Conservation (phyloP, 2,113 vertebrate genomes). For the Sprattus sprattus region DNA sequence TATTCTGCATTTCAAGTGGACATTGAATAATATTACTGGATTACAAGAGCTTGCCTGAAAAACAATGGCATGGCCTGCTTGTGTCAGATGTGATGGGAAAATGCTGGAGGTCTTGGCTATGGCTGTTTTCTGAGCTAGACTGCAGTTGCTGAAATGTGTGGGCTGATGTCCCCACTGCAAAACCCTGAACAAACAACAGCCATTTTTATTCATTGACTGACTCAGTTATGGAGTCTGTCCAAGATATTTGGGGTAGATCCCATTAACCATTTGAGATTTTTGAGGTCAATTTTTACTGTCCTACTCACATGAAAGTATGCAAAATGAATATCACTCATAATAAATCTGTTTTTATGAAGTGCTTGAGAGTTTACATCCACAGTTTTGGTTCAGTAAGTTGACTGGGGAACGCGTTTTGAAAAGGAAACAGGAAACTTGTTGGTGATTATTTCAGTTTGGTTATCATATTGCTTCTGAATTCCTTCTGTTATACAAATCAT, state of each 20-base stretch:
- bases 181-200: conserved; percentile 32
- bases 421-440: not conserved
- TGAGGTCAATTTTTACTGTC: conserved; percentile 1
- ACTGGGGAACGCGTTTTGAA: not conserved
- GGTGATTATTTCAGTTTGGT: not conserved
- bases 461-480: conserved; percentile 29
- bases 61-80: conserved; percentile 16
- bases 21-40: not conserved
- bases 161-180: conserved; percentile 21
- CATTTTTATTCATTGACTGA: conserved; percentile 33
- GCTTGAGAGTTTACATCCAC: conserved; percentile 10
- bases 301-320: conserved; percentile 25
- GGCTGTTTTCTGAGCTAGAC: conserved; percentile 28
- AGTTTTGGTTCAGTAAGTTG: not conserved
- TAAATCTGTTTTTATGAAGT: conserved; percentile 21
- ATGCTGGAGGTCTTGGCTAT: not conserved
- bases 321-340: conserved; percentile 19
- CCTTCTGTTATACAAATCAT: not conserved
- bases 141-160: not conserved
- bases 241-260: conserved; percentile 28
- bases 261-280: conserved; percentile 29
- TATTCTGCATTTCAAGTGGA: not conserved
- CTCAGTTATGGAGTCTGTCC: conserved; percentile 19
- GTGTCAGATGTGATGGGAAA: conserved; percentile 37
- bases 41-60: not conserved